phyloP scores from a whole-genome alignment of 2,797 vertebrate species.

The Ctenopoma kingsleyae region DNA sequence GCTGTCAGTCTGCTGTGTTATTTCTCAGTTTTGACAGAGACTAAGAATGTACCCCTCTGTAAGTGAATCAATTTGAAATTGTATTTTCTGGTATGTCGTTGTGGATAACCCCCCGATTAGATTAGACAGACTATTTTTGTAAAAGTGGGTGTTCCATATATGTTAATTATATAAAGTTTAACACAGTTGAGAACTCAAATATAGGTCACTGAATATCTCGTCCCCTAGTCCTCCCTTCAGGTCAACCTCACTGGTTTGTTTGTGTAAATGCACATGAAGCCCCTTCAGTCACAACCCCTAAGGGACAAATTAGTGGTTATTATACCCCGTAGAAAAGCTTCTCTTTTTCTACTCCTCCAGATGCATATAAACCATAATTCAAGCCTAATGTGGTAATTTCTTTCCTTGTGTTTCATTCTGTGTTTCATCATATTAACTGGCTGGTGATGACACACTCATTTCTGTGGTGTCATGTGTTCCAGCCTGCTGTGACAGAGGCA shows the following conservation, averaged over 20 bases:
- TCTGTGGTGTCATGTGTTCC: slow-evolving; percentile 44
- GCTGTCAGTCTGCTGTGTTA: slow-evolving; percentile 54
- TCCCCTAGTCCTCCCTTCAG: slow-evolving; percentile 16
- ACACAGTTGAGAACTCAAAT: slow-evolving; percentile 32
- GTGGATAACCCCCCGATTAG: slow-evolving; percentile 34
- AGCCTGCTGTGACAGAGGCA: slow-evolving; percentile 16
- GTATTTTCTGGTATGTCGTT: not conserved
- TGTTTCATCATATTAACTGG: slow-evolving; percentile 56
- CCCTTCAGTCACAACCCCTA: slow-evolving; percentile 57
- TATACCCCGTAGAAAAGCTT: slow-evolving; percentile 30
- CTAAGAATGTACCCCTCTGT: slow-evolving; percentile 18
- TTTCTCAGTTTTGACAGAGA: slow-evolving; percentile 37
- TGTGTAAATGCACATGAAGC: slow-evolving; percentile 23
- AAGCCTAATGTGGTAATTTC: slow-evolving; percentile 37
- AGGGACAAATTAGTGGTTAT: slow-evolving; percentile 66
- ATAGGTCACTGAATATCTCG: slow-evolving; percentile 37
- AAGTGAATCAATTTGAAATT: slow-evolving; percentile 27
- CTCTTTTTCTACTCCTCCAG: slow-evolving; percentile 45
- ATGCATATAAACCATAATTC: slow-evolving; percentile 39
- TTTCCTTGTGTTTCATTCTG: slow-evolving; percentile 36
- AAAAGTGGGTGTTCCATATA: slow-evolving; percentile 50
- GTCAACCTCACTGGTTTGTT: slow-evolving; percentile 31
- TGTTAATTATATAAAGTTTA: slow-evolving; percentile 53
- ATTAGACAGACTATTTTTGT: slow-evolving; percentile 44
- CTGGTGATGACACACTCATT: slow-evolving; percentile 52